Evolutionary conservation across 2,113 vertebrate species (phyloP).

Genomic region (Daphoenositta chrysoptera): DNA sequence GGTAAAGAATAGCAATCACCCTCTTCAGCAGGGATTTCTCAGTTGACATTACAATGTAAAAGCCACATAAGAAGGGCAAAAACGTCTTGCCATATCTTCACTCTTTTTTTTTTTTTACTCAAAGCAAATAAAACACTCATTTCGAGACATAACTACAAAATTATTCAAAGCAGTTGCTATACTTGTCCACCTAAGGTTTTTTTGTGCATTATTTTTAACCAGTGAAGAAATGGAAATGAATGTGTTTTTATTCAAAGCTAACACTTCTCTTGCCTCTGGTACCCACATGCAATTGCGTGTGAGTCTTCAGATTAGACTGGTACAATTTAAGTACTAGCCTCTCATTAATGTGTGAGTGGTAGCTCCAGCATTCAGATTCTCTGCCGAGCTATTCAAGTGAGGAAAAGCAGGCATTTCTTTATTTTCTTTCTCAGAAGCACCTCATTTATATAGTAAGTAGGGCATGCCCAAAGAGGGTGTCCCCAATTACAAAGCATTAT

Average conservation of each 20-base stretch:
- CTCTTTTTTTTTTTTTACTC: neutral
- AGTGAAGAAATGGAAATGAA: neutral
- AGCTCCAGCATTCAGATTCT: neutral
- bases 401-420: neutral
- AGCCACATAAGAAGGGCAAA: neutral
- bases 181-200: neutral
- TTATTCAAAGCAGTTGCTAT: neutral
- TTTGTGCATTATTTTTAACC: neutral
- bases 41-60: neutral
- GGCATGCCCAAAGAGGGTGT: neutral
- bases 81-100: neutral
- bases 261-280: neutral
- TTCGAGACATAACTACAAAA: neutral
- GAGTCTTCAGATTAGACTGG: neutral
- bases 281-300: neutral
- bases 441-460: slow-evolving; percentile 16
- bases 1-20: neutral
- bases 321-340: neutral
- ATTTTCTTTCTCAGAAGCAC: neutral
- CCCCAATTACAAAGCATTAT: neutral
- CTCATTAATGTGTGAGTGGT: neutral
- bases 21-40: neutral
- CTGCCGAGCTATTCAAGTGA: neutral
- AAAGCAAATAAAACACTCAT: neutral
- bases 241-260: neutral